A percentile compares a stretch with the other conserved stretches of the same genome.
phyloP scores from a whole-genome alignment of 2,888 invertebrate species.

The Ichneumoninae sp. region DNA sequence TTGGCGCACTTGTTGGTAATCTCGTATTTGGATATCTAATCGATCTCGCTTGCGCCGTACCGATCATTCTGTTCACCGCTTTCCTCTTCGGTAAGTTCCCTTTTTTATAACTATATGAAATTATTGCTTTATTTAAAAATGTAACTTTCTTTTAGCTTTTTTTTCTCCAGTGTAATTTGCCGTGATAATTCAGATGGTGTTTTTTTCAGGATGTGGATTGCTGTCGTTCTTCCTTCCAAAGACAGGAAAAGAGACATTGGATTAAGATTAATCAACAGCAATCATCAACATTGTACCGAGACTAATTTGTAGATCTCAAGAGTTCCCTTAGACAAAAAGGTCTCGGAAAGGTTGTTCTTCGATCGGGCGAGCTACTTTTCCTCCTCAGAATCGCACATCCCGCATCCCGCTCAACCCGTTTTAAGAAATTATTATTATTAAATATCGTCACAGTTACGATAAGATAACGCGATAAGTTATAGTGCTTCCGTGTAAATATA shows the following conservation, averaged over 20 bases:
- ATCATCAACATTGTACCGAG: conserved; percentile 24
- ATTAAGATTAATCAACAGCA: conserved; percentile 82
- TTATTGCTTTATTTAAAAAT: conserved; percentile 7
- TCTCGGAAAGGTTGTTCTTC: conserved; percentile 32
- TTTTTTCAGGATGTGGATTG: conserved; percentile 89
- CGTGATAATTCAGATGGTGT: conserved; percentile 56
- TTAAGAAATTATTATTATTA: neutral
- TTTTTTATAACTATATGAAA: neutral
- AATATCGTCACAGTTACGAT: conserved; percentile 22
- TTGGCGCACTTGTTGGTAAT: conserved; percentile 91
- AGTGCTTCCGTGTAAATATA: conserved; percentile 61
- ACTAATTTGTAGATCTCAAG: conserved; percentile 59
- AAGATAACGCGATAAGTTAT: conserved; percentile 37
- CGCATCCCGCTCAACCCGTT: neutral
- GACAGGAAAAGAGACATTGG: conserved; percentile 90
- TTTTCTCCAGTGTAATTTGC: conserved; percentile 10
- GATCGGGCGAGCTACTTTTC: conserved; percentile 19
- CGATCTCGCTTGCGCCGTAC: conserved; percentile 91
- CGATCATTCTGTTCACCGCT: conserved; percentile 90
- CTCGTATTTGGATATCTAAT: conserved; percentile 92
- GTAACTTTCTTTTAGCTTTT: neutral
- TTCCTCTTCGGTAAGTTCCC: conserved; percentile 89
- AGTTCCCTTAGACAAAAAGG: conserved; percentile 48
- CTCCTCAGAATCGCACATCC: neutral
- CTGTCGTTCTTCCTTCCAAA: conserved; percentile 91